These are phyloP conservation scores for Leuctra nigra DNA, from an alignment of 2,888 invertebrate species.

Conservation along the genomic window DNA sequence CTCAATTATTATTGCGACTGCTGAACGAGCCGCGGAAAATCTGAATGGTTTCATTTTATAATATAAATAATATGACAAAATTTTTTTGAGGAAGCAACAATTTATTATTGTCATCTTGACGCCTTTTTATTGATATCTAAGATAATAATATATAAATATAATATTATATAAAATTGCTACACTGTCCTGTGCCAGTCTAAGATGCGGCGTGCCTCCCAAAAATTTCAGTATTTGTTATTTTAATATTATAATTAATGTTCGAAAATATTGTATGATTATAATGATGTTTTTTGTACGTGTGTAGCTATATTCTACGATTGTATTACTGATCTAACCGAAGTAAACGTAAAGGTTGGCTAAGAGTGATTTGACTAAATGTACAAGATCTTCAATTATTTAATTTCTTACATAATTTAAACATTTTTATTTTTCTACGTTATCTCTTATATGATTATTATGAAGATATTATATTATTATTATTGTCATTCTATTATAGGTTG, in stretches of 20 bases:
- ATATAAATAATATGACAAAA: background rate
- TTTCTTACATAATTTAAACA: constrained; percentile 28
- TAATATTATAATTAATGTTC: constrained; percentile 29
- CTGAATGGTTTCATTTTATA: constrained; percentile 6
- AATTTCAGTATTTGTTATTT: constrained; percentile 32
- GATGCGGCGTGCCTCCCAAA: constrained; percentile 31
- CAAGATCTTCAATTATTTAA: constrained; percentile 29
- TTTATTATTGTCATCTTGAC: background rate
- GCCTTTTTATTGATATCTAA: background rate
- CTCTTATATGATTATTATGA: constrained; percentile 25
- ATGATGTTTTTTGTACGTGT: constrained; percentile 29
- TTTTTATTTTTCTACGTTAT: constrained; percentile 30
- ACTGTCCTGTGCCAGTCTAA: constrained; percentile 30
- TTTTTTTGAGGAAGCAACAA: background rate
- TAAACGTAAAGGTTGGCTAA: constrained; percentile 26
- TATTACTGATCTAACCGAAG: constrained; percentile 26
- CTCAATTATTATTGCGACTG: constrained; percentile 13
- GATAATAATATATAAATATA: constrained; percentile 15
- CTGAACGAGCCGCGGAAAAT: constrained; percentile 8
- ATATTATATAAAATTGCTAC: constrained; percentile 29
- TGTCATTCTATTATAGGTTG: constrained; percentile 15
- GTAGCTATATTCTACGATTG: constrained; percentile 27
- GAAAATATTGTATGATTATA: constrained; percentile 29
- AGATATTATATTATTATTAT: constrained; percentile 21
- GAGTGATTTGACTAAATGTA: constrained; percentile 24